Evolutionary conservation across 1,140 invertebrate species (phyloP).

Genomic region (Philaenus spumarius): DNA sequence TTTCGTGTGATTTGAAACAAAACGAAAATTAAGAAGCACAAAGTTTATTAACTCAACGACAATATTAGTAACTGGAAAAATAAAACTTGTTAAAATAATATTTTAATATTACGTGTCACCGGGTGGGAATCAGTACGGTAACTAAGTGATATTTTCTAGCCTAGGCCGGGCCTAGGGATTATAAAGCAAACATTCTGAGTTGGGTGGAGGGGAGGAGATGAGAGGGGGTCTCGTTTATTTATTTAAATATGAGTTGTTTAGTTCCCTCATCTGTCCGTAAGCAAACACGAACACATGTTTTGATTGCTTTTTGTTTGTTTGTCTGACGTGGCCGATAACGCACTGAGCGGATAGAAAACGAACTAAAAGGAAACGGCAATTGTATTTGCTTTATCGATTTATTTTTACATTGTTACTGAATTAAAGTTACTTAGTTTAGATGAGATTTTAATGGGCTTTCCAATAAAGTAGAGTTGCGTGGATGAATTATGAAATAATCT

Average conservation of each 20-base stretch:
- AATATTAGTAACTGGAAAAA: no score
- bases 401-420: background rate
- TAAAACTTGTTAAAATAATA: no score
- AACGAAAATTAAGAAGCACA: no score
- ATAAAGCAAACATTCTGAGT: background rate
- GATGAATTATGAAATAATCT: no score
- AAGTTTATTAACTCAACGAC: no score
- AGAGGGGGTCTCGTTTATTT: constrained; percentile 27
- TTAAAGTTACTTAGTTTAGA: no score
- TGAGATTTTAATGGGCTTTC: no score
- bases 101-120: background rate
- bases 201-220: background rate
- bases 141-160: background rate
- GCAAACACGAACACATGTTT: constrained; percentile 32
- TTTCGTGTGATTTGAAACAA: background rate
- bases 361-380: constrained; percentile 12
- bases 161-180: constrained; percentile 3
- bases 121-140: background rate
- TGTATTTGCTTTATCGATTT: constrained; percentile 16
- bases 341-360: constrained; percentile 4
- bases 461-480: no score
- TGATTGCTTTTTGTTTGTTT: constrained; percentile 34
- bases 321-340: constrained; percentile 29
- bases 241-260: constrained; percentile 34
- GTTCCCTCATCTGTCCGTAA: constrained; percentile 20